Conservation (phyloP, 2,888 invertebrate species). For the Chalcis sispes region DNA sequence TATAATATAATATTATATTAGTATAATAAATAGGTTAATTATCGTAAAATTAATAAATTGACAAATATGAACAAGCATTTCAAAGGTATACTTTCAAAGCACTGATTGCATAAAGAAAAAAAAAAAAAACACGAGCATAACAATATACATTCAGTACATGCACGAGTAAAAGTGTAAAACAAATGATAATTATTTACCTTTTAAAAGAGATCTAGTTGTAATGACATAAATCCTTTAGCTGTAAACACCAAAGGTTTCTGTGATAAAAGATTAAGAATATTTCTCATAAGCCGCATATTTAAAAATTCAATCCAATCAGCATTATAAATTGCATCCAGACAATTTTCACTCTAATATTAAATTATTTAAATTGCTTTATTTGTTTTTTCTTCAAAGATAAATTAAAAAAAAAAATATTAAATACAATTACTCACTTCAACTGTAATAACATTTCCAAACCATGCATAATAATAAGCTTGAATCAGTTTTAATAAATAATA, state of each 20-base stretch:
- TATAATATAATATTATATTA: too few species aligned
- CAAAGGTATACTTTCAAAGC: too few species aligned
- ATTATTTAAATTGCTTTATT: not conserved
- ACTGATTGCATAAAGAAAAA: too few species aligned
- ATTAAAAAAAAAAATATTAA: not conserved
- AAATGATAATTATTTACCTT: too few species aligned
- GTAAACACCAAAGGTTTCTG: slow-evolving; percentile 61
- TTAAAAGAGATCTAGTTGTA: too few species aligned
- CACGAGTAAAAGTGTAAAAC: too few species aligned
- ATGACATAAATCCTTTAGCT: too few species aligned
- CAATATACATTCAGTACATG: too few species aligned
- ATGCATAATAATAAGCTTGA: slow-evolving; percentile 63
- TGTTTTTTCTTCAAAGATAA: not conserved
- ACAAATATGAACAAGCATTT: too few species aligned
- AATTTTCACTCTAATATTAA: slow-evolving; percentile 59
- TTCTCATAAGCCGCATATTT: slow-evolving; percentile 53
- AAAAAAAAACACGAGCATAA: too few species aligned
- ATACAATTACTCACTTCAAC: slow-evolving; percentile 56
- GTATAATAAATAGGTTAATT: too few species aligned
- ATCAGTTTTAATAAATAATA: slow-evolving; percentile 56
- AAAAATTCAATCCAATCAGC: slow-evolving; percentile 59
- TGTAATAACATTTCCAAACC: slow-evolving; percentile 60
- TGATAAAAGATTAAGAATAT: slow-evolving; percentile 56
- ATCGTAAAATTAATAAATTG: too few species aligned
- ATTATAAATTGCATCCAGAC: slow-evolving; percentile 60